phyloP scores from a whole-genome alignment of 2,113 vertebrate genomes.

The Pogonocichla stellata region DNA sequence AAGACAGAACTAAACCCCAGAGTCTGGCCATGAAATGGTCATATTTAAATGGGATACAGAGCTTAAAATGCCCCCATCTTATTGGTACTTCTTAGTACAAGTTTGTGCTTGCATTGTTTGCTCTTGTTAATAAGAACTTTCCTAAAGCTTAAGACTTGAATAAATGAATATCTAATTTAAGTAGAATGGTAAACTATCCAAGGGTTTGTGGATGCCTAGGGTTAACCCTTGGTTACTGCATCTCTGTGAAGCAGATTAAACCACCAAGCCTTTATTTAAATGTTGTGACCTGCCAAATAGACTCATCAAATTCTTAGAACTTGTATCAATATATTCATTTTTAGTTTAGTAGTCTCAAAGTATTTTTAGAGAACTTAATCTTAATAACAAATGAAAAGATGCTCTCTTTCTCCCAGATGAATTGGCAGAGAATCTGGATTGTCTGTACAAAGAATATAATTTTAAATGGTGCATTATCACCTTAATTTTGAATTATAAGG shows the following conservation, averaged over 20 bases:
- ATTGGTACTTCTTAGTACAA: not conserved
- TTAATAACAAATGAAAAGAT: not conserved
- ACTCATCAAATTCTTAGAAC: not conserved
- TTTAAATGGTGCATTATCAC: not conserved
- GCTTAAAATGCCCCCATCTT: not conserved
- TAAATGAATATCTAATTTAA: slow-evolving; percentile 24
- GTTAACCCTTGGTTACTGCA: not conserved
- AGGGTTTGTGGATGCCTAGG: not conserved
- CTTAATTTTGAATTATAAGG: not conserved
- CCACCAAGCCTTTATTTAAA: not conserved
- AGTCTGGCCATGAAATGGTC: not conserved
- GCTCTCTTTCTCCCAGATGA: not conserved
- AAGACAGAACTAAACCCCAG: not conserved
- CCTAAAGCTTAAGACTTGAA: not conserved
- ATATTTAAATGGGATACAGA: not conserved
- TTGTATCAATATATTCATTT: not conserved
- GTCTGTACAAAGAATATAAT: not conserved
- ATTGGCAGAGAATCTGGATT: not conserved
- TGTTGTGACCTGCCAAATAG: not conserved
- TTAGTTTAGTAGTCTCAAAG: not conserved
- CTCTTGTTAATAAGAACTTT: not conserved
- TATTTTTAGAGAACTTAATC: not conserved
- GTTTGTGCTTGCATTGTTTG: not conserved
- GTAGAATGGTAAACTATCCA: not conserved
- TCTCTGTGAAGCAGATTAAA: not conserved